These are phyloP conservation scores for Chironomus riparius DNA, from an alignment of 2,888 invertebrate species.

Conservation along the genomic window DNA sequence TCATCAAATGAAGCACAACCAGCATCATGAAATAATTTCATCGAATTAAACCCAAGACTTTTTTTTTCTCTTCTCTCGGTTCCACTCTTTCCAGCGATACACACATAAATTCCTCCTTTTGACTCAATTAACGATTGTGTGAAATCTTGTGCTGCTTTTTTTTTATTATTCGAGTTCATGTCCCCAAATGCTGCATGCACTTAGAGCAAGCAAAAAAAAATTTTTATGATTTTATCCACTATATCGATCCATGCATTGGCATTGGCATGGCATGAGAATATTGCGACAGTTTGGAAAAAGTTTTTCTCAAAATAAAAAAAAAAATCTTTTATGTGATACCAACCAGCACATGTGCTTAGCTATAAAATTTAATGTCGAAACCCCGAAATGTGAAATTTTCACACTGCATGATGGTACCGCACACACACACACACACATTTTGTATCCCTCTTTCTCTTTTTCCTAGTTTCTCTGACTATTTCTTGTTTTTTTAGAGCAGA, in stretches of 20 bases:
- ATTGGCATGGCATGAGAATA: not conserved
- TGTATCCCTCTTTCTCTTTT: not conserved
- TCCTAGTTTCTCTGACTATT: too few relatives aligned
- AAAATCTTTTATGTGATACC: conserved; percentile 11
- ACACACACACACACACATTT: not conserved
- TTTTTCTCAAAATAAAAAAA: not conserved
- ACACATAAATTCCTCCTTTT: not conserved
- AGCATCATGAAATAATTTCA: not conserved
- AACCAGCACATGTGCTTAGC: conserved; percentile 20
- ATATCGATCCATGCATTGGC: not conserved
- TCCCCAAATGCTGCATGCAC: not conserved
- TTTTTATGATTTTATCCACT: not conserved
- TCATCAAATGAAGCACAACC: not conserved
- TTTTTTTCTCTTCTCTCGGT: not conserved
- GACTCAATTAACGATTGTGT: conserved; percentile 17
- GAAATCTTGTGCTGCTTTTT: not conserved
- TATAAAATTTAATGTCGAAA: conserved; percentile 24
- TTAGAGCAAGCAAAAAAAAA: not conserved
- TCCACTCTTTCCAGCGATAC: not conserved
- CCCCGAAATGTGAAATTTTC: conserved; percentile 19
- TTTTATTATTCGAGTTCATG: not conserved
- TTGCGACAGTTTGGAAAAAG: conserved; percentile 3
- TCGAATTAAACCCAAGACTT: conserved; percentile 5
- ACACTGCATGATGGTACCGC: conserved; percentile 7
- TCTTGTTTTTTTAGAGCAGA: too few relatives aligned